These are phyloP conservation scores for Tortricodes alternella DNA, from an alignment of 2,888 invertebrate species.

Conservation along the genomic window DNA sequence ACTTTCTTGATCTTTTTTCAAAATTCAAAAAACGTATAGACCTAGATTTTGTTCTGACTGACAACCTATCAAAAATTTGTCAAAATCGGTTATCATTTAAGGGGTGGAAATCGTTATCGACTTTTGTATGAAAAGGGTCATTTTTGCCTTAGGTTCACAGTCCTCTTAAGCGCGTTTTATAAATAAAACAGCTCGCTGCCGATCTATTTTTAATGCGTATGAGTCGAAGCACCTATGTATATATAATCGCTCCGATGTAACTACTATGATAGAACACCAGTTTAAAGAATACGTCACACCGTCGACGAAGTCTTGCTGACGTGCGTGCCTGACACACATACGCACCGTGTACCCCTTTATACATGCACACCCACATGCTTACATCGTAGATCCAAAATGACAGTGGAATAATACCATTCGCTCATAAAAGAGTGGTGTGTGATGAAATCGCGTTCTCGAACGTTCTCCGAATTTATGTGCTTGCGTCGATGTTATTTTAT, in stretches of 20 bases:
- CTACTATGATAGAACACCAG: conserved; percentile 1
- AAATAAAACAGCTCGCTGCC: background rate
- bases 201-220: conserved; percentile 10
- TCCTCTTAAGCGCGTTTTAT: background rate
- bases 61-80: too few relatives aligned
- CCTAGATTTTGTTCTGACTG: too few relatives aligned
- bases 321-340: conserved; percentile 30
- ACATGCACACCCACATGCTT: conserved; percentile 41
- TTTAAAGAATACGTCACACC: conserved; percentile 12
- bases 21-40: too few relatives aligned
- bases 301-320: conserved; percentile 6
- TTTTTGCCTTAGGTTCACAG: background rate
- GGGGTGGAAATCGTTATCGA: too few relatives aligned
- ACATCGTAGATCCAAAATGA: conserved; percentile 44
- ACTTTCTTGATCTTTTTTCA: too few relatives aligned
- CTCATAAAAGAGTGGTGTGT: background rate
- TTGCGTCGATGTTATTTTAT: background rate
- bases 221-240: background rate
- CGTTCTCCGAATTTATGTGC: background rate
- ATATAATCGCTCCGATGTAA: too few relatives aligned
- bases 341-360: conserved; percentile 38
- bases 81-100: too few relatives aligned
- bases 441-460: background rate
- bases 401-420: conserved; percentile 67
- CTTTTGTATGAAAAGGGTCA: too few relatives aligned